Conservation (phyloP, 2,888 invertebrate genomes). For the Chrysodeixis includens region DNA sequence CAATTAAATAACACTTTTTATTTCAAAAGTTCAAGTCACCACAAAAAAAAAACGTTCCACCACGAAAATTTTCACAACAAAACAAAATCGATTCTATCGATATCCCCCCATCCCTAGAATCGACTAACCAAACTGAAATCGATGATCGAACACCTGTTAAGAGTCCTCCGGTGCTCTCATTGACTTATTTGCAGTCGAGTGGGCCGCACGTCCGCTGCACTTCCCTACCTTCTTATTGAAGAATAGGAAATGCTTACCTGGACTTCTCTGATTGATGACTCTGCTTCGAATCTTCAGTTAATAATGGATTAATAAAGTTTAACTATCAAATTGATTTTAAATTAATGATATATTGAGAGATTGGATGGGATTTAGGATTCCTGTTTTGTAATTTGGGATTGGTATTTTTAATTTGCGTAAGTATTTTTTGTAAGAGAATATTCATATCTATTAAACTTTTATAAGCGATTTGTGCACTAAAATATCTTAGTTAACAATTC, state of each 20-base stretch:
- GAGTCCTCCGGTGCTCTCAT: conserved; percentile 65
- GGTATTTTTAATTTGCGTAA: too few relatives aligned
- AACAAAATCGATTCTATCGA: conserved; percentile 44
- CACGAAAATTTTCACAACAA: too few relatives aligned
- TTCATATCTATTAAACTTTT: too few relatives aligned
- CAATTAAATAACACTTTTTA: too few relatives aligned
- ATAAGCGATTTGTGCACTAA: too few relatives aligned
- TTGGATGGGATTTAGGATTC: too few relatives aligned
- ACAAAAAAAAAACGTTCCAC: too few relatives aligned
- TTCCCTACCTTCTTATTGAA: conserved; percentile 56
- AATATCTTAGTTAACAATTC: too few relatives aligned
- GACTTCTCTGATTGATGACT: conserved; percentile 46
- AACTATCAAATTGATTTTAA: neutral
- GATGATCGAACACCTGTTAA: conserved; percentile 81
- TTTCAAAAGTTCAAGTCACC: too few relatives aligned
- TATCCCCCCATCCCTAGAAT: conserved; percentile 55
- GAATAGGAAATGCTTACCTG: conserved; percentile 34
- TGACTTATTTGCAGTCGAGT: conserved; percentile 68
- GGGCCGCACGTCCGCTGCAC: conserved; percentile 57
- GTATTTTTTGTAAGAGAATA: too few relatives aligned
- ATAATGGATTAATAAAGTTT: neutral
- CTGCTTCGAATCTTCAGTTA: neutral
- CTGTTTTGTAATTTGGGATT: too few relatives aligned
- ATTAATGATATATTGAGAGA: too few relatives aligned
- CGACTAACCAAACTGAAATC: conserved; percentile 68